phyloP scores from a whole-genome alignment of 2,888 invertebrate genomes.

The Brachylomia viminalis region DNA sequence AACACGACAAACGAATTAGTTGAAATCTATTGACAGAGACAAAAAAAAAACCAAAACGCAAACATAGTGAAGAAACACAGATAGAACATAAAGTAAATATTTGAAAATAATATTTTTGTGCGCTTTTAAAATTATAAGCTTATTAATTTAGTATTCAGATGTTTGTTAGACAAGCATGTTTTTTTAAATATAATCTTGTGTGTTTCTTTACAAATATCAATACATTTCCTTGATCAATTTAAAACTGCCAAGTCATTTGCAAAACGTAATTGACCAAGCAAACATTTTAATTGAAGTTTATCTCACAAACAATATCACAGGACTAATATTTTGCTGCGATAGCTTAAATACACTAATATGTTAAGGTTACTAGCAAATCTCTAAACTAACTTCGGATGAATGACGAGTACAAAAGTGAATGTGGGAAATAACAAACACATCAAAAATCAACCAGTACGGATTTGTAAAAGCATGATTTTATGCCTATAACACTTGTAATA shows the following conservation, averaged over 20 bases:
- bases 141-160: neutral
- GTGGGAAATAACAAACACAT: constrained; percentile 71
- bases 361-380: constrained; percentile 45
- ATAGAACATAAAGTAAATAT: constrained; percentile 31
- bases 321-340: constrained; percentile 20
- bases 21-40: constrained; percentile 55
- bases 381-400: constrained; percentile 62
- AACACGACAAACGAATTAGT: constrained; percentile 74
- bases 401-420: constrained; percentile 58
- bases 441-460: constrained; percentile 65
- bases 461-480: constrained; percentile 77
- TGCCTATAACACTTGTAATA: constrained; percentile 68
- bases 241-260: constrained; percentile 4
- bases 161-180: neutral
- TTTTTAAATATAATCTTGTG: constrained; percentile 3
- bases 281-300: constrained; percentile 14
- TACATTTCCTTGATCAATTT: constrained; percentile 42
- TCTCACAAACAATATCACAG: constrained; percentile 21
- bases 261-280: constrained; percentile 35
- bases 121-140: neutral
- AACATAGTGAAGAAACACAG: constrained; percentile 55
- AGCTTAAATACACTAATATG: constrained; percentile 11
- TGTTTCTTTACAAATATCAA: constrained; percentile 49
- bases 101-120: constrained; percentile 1
- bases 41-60: constrained; percentile 56